Evolutionary conservation across 2,113 vertebrate species (phyloP).

Genomic region (Narcine bancroftii): DNA sequence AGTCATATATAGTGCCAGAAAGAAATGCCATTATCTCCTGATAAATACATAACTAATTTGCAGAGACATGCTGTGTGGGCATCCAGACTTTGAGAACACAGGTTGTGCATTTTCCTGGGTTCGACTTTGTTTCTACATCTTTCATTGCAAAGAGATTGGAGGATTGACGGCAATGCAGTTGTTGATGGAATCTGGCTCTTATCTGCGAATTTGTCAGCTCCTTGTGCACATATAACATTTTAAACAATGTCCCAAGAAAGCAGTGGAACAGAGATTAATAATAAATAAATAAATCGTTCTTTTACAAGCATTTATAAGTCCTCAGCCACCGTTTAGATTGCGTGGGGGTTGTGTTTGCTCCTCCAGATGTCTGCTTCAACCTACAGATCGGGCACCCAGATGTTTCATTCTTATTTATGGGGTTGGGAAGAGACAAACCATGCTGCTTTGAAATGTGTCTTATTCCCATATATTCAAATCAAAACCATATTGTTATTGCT

Average conservation of each 20-base stretch:
- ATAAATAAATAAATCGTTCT: not conserved
- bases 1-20: not conserved
- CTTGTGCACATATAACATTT: not conserved
- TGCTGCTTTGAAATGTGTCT: not conserved
- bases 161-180: not conserved
- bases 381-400: not conserved
- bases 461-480: not conserved
- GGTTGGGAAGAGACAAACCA: not conserved
- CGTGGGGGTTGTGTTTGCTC: not conserved
- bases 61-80: not conserved
- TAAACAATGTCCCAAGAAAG: not conserved
- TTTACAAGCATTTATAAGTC: not conserved
- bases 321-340: not conserved
- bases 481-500: not conserved
- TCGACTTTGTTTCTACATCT: not conserved
- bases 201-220: slow-evolving; percentile 17
- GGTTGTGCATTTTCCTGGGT: not conserved
- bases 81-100: not conserved
- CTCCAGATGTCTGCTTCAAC: not conserved
- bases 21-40: not conserved
- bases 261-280: not conserved
- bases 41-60: not conserved
- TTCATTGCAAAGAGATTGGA: not conserved
- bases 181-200: not conserved
- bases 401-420: not conserved